Conservation (phyloP, 2,113 vertebrate species). For the Sorex fumeus region DNA sequence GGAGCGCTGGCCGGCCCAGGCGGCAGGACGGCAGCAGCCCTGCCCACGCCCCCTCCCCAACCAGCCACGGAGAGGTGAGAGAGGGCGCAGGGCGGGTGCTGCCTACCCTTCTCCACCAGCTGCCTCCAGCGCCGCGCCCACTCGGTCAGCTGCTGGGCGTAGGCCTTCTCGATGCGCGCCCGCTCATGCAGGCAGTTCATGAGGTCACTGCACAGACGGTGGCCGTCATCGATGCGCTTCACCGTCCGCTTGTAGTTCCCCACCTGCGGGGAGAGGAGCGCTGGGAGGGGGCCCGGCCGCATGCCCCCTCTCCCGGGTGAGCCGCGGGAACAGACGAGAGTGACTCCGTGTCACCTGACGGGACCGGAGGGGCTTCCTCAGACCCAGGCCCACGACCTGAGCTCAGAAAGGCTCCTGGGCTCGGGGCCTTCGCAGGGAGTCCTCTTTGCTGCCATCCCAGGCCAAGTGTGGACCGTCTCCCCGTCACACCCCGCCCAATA, state of each 20-base stretch:
- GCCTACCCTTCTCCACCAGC: conserved; percentile 96
- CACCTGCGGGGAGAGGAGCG: conserved; percentile 87
- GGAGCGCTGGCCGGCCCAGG: not conserved
- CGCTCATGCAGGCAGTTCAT: conserved; percentile 98
- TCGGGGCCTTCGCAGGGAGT: not conserved
- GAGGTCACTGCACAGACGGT: conserved; percentile 95
- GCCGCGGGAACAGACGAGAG: too few species aligned
- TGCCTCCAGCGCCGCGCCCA: conserved; percentile 98
- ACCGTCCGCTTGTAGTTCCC: conserved; percentile 98
- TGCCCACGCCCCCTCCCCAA: not conserved
- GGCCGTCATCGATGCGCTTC: conserved; percentile 96
- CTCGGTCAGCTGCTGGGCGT: conserved; percentile 97
- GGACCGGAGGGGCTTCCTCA: too few species aligned
- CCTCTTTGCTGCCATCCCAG: not conserved
- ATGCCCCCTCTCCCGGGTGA: too few species aligned
- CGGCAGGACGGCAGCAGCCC: too few species aligned
- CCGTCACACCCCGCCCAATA: too few species aligned
- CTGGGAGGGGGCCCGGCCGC: not conserved
- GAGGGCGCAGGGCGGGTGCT: not conserved
- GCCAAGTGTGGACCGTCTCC: not conserved
- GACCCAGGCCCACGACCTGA: too few species aligned
- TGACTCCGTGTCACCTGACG: too few species aligned
- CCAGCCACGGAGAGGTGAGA: not conserved
- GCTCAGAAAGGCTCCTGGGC: too few species aligned
- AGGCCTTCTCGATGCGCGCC: conserved; percentile 96